Evolutionary conservation across 2,797 vertebrate species (phyloP).

Genomic region (Thaleichthys pacificus): DNA sequence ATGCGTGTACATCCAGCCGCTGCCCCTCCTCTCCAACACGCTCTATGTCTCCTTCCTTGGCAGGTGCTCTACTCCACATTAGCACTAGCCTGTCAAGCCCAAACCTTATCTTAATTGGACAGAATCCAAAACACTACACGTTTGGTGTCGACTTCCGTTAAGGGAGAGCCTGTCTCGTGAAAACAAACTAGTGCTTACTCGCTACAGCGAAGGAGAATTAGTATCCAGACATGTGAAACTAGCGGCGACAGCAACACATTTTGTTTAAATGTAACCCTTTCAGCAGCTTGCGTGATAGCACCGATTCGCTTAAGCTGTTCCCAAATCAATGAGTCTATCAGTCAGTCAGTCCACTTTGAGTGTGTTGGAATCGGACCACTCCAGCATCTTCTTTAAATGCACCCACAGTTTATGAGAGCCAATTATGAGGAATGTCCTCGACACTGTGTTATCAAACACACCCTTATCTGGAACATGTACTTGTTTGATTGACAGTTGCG

Average conservation of each 20-base stretch:
- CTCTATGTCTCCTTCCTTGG: conserved; percentile 18
- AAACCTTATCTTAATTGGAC: conserved; percentile 74
- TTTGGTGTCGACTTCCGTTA: conserved; percentile 64
- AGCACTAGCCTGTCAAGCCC: conserved; percentile 57
- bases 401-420: no score
- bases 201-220: neutral
- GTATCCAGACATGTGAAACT: neutral
- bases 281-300: no score
- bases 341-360: neutral
- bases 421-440: neutral
- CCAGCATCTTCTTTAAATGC: neutral
- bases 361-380: neutral
- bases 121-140: conserved; percentile 71
- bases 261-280: neutral
- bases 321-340: no score
- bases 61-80: conserved; percentile 27
- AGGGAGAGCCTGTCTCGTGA: conserved; percentile 40
- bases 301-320: no score
- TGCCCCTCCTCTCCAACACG: conserved; percentile 49
- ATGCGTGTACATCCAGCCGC: conserved; percentile 68
- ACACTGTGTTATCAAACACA: neutral
- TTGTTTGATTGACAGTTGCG: neutral
- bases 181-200: conserved; percentile 16
- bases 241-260: neutral
- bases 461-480: neutral